phyloP scores from a whole-genome alignment of 2,797 vertebrate species.

The Pagetopsis macropterus region DNA sequence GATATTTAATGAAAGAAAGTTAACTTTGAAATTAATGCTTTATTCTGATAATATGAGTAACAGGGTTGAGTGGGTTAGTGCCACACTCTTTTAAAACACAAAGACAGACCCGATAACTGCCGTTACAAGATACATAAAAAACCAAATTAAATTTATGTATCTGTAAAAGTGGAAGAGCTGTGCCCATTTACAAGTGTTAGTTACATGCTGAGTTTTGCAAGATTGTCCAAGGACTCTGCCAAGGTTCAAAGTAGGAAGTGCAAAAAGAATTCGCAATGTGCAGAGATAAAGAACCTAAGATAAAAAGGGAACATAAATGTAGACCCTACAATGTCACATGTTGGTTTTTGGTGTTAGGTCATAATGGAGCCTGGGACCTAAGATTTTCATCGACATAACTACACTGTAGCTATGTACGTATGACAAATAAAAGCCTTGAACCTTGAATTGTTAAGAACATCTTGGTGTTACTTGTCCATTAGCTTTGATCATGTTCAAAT shows the following conservation, averaged over 20 bases:
- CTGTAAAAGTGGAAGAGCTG: background rate
- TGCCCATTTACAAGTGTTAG: background rate
- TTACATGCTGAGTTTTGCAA: background rate
- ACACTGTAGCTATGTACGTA: no score
- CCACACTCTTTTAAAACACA: background rate
- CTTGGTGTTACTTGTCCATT: background rate
- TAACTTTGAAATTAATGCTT: no score
- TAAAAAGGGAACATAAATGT: background rate
- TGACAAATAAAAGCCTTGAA: no score
- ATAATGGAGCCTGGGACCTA: no score
- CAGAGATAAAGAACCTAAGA: no score
- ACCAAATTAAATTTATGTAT: background rate
- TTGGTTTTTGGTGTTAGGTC: background rate
- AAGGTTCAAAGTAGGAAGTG: background rate
- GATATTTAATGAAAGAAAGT: no score
- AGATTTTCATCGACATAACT: no score
- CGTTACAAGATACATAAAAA: background rate
- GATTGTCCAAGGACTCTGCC: background rate
- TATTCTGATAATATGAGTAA: no score
- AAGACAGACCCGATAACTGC: background rate
- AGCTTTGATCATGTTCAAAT: conserved; percentile 1
- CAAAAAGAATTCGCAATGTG: background rate
- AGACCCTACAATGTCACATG: background rate
- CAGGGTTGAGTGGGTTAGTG: no score
- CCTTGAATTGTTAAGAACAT: no score